Evolutionary conservation across 2,888 invertebrate species (phyloP).

Genomic region (Xylota sylvarum): DNA sequence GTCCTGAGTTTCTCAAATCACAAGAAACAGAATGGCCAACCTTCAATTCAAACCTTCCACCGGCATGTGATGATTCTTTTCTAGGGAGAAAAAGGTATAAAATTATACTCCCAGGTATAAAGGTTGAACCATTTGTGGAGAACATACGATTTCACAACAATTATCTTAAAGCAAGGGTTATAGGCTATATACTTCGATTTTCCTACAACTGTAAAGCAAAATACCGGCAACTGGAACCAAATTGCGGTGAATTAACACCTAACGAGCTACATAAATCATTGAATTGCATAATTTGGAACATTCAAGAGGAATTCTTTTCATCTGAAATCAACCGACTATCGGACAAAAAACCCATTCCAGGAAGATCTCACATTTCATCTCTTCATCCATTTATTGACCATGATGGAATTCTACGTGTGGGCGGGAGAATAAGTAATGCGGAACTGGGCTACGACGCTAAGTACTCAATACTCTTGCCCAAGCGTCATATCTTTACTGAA

Average conservation of each 20-base stretch:
- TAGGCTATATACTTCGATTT: conserved; percentile 1
- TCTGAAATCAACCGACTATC: background rate
- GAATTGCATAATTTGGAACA: background rate
- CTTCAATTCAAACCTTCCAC: background rate
- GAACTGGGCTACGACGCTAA: conserved; percentile 3
- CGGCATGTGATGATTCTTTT: background rate
- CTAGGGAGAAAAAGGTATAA: conserved; percentile 9
- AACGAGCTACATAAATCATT: background rate
- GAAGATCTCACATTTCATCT: conserved; percentile 14
- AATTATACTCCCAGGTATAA: background rate
- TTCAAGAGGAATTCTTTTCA: conserved; percentile 1
- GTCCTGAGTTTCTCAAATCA: background rate
- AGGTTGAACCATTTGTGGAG: background rate
- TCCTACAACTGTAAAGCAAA: background rate
- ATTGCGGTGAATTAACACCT: too few species aligned
- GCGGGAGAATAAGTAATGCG: conserved; percentile 21
- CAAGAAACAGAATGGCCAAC: background rate
- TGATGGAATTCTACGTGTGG: background rate
- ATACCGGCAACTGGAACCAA: conserved; percentile 1
- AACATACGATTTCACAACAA: conserved; percentile 2
- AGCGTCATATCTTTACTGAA: conserved; percentile 8
- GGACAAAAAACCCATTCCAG: background rate
- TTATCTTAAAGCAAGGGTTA: background rate
- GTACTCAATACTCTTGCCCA: conserved; percentile 13
- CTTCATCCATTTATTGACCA: conserved; percentile 8